phyloP scores from a whole-genome alignment of 2,888 invertebrate species.

The Noctuana brunneofusca region DNA sequence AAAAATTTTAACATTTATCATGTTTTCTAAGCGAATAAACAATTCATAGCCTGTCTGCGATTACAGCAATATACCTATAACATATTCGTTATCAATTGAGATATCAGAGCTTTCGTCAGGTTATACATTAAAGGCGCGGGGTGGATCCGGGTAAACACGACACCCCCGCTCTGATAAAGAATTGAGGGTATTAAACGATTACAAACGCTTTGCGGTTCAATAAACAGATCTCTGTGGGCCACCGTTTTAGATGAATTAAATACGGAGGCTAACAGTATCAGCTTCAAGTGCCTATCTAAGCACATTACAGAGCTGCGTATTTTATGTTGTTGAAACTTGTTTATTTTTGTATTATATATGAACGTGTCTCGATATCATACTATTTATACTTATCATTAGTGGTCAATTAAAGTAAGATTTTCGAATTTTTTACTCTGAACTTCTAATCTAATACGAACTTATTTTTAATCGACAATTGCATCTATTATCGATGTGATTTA shows the following conservation, averaged over 20 bases:
- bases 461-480: too few relatives aligned
- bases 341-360: too few relatives aligned
- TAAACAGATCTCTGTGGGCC: slow-evolving; percentile 71
- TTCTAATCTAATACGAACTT: too few relatives aligned
- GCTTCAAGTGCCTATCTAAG: background rate
- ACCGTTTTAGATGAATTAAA: slow-evolving; percentile 73
- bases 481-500: too few relatives aligned
- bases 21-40: background rate
- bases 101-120: slow-evolving; percentile 74
- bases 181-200: slow-evolving; percentile 83
- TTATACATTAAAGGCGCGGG: slow-evolving; percentile 67
- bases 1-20: background rate
- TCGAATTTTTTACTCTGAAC: too few relatives aligned
- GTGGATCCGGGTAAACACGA: slow-evolving; percentile 58
- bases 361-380: too few relatives aligned
- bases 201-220: slow-evolving; percentile 82
- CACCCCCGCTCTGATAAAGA: slow-evolving; percentile 78
- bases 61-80: slow-evolving; percentile 3
- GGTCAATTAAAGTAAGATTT: too few relatives aligned
- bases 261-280: slow-evolving; percentile 36
- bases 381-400: too few relatives aligned
- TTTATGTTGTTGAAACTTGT: background rate
- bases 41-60: background rate
- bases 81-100: slow-evolving; percentile 42
- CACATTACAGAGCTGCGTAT: background rate